Evolutionary conservation across 2,113 vertebrate genomes (phyloP).

Genomic region (Eurystomus gularis): DNA sequence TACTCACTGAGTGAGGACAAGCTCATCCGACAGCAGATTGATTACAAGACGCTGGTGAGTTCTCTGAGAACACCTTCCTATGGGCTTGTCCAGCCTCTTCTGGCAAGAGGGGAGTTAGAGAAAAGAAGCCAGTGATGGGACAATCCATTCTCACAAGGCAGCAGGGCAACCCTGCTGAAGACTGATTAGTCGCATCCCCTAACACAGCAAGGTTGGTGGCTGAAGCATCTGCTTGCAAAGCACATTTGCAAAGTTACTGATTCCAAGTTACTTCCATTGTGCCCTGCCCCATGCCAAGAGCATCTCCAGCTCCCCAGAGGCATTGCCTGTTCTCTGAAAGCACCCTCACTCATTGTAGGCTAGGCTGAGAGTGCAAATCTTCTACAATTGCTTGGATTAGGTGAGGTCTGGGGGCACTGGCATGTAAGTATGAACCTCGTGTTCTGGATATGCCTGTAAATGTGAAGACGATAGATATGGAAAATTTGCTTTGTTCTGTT

Average conservation of each 20-base stretch:
- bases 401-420: not conserved
- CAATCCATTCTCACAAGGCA: not conserved
- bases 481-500: not conserved
- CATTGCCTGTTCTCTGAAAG: not conserved
- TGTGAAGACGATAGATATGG: not conserved
- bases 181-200: too few species aligned
- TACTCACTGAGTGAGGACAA: slow-evolving; percentile 98
- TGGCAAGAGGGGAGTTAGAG: not conserved
- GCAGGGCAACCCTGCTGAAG: not conserved
- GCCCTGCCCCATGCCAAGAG: not conserved
- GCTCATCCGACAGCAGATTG: slow-evolving; percentile 97
- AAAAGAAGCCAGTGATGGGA: not conserved
- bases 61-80: not conserved
- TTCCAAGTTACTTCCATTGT: not conserved
- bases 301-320: not conserved
- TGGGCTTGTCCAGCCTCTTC: not conserved
- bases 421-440: not conserved
- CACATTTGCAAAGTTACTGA: not conserved
- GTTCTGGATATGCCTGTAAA: not conserved
- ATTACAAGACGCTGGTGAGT: slow-evolving; percentile 97
- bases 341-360: not conserved
- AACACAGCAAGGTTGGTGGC: not conserved
- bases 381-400: not conserved
- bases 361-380: not conserved
- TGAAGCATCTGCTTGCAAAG: not conserved